phyloP scores from a whole-genome alignment of 2,797 vertebrate species.

The Trachurus trachurus region DNA sequence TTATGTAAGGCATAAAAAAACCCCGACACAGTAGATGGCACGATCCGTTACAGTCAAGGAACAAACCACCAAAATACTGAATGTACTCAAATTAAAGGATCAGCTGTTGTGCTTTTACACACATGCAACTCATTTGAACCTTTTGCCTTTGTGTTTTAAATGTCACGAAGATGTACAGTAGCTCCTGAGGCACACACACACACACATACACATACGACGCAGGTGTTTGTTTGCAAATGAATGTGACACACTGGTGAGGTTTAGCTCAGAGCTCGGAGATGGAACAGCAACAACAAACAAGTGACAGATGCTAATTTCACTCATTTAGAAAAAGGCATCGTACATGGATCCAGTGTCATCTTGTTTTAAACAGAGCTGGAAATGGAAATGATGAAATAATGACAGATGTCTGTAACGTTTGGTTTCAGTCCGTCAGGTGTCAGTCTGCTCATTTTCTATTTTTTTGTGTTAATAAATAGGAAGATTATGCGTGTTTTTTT shows the following conservation, averaged over 20 bases:
- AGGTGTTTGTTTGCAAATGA: neutral
- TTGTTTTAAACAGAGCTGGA: neutral
- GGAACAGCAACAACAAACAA: no score
- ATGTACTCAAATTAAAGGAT: neutral
- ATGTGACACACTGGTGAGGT: neutral
- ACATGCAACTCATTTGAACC: neutral
- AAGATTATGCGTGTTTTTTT: no score
- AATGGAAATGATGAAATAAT: neutral
- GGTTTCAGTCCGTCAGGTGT: neutral
- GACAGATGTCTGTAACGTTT: neutral
- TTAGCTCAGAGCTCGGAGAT: no score
- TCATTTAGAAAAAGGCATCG: neutral
- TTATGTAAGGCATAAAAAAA: no score
- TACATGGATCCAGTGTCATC: neutral
- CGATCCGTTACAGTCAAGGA: no score
- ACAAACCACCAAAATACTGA: no score
- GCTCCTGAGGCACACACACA: neutral
- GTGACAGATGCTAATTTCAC: no score
- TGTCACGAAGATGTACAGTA: neutral
- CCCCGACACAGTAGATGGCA: no score
- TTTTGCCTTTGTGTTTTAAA: neutral
- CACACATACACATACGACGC: neutral
- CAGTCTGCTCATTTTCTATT: neutral
- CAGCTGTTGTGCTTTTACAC: neutral
- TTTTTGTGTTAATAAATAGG: no score